phyloP scores from a whole-genome alignment of 2,797 vertebrate species.

The Helarctos malayanus region DNA sequence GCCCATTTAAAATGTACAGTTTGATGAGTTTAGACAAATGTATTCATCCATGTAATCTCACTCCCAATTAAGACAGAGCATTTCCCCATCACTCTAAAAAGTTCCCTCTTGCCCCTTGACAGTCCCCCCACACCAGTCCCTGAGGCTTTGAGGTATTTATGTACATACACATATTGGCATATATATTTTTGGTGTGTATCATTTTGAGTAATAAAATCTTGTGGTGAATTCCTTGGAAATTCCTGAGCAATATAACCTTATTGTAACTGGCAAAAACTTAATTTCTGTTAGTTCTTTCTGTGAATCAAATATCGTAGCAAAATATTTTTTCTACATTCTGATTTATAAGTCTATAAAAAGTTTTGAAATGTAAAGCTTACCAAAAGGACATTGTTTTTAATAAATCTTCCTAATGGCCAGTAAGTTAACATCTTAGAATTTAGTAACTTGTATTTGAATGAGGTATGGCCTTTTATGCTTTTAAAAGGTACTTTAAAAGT shows the following conservation, averaged over 20 bases:
- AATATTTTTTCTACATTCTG: not conserved
- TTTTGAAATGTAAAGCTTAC: constrained; percentile 29
- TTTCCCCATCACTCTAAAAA: not conserved
- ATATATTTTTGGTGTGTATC: not conserved
- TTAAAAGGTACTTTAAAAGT: constrained; percentile 51
- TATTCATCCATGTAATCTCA: not conserved
- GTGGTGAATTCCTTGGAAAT: not conserved
- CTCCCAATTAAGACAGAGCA: not conserved
- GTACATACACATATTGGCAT: not conserved
- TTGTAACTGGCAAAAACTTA: constrained; percentile 20
- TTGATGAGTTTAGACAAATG: constrained; percentile 19
- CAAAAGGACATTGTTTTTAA: not conserved
- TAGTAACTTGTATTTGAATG: constrained; percentile 29
- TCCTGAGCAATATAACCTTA: not conserved
- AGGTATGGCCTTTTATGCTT: not conserved
- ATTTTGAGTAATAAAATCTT: constrained; percentile 5
- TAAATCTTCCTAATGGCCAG: not conserved
- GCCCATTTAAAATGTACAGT: not conserved
- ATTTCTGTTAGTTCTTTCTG: not conserved
- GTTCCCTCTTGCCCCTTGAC: not conserved
- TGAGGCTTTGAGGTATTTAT: not conserved
- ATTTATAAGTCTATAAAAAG: constrained; percentile 25
- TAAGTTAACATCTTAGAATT: constrained; percentile 48
- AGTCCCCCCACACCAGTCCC: not conserved
- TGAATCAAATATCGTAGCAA: constrained; percentile 26